Base-by-base conservation (phyloP, 2,888 invertebrate species). In the Sialis fuliginosa region DNA sequence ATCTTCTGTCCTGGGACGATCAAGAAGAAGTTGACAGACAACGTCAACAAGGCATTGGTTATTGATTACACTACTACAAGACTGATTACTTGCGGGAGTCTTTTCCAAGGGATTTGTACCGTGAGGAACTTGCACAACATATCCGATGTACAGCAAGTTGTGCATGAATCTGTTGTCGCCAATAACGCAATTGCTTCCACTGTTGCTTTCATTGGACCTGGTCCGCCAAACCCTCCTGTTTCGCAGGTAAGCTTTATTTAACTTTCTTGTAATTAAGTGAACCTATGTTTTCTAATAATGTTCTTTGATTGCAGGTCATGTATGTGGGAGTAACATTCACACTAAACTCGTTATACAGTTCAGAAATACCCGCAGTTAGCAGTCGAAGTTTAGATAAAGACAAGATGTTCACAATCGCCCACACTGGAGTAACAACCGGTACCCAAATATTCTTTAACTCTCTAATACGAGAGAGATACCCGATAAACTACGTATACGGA, bases 291-390 rank as follows among this genome's bases (percentile, higher is more conserved):
- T 22, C 22, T 22, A 22, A 22, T 22, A 22, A 22, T 22, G 2
- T 4, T 4, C 22, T 22, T 22, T 22, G 22, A 2, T 22, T 22
- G 4, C 4, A 22, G 22, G 91, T 93, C 12, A 85, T 96, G 80
- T 95, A 96, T 65, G 90, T 95, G 46, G 95, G 92, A 44, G 92
- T 92, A 40, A 91, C 93, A 30, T 92, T 81, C 65, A 91, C 91
- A 13, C 49, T 53, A 8, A 90, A 90, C 62, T 91, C 90, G 45
- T 84, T 89, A 8, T 92, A 91, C 67, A 79, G 92, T 50, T 87
- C 89, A 51, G 91, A 92, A 68, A 89, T 95, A 53, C 93, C 93
- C 37, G 88, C 93, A 6, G 90, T 95, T 47, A 86, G 90, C 60
- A 91, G 90, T 50, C 78, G 95, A 42, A 89, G 88, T 39, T 72